Conservation (phyloP, 2,888 invertebrate species). For the Acleris cristana region DNA sequence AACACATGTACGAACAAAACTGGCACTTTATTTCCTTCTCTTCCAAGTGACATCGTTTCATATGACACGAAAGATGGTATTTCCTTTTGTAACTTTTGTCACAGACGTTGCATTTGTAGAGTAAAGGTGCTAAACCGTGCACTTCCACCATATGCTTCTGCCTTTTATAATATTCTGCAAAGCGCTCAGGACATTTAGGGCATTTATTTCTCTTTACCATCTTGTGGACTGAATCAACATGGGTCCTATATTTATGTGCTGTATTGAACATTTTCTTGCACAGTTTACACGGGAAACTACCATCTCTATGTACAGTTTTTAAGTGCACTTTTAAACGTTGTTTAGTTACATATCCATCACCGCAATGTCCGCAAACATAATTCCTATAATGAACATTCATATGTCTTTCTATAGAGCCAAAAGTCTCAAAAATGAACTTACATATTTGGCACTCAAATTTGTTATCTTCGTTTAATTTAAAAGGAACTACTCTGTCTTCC, state of each 20-base stretch:
- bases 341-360: constrained; percentile 68
- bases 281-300: constrained; percentile 57
- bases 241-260: constrained; percentile 62
- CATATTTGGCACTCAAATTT: constrained; percentile 30
- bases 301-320: constrained; percentile 61
- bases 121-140: constrained; percentile 60
- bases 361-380: constrained; percentile 66
- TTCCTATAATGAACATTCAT: constrained; percentile 75
- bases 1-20: constrained; percentile 32
- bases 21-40: constrained; percentile 32
- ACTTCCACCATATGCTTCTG: constrained; percentile 67
- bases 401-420: constrained; percentile 70
- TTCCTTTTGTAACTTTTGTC: constrained; percentile 58
- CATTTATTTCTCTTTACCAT: constrained; percentile 65
- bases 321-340: constrained; percentile 65
- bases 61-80: constrained; percentile 42
- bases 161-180: constrained; percentile 64
- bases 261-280: constrained; percentile 65
- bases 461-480: constrained; percentile 23
- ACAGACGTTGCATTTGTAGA: constrained; percentile 69
- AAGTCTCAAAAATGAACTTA: constrained; percentile 59
- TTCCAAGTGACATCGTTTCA: constrained; percentile 36
- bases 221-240: constrained; percentile 63
- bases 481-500: constrained; percentile 32
- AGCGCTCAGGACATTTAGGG: constrained; percentile 63